Evolutionary conservation across 2,888 invertebrate genomes (phyloP).

Genomic region (Phortica magna): DNA sequence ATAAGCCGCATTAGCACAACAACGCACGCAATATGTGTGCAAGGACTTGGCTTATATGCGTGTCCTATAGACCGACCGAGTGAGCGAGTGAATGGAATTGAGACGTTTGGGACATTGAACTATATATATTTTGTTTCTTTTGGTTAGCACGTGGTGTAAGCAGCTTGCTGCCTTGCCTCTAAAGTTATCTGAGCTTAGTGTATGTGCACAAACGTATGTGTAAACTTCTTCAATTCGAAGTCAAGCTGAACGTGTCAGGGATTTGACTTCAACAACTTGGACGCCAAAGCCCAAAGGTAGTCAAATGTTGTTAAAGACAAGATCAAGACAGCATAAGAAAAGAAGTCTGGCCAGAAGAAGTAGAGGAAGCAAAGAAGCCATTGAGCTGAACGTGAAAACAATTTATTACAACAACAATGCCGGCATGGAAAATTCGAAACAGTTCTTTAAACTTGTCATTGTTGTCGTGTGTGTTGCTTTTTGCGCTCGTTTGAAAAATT

Average conservation of each 20-base stretch:
- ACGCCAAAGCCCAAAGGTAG: constrained; percentile 22
- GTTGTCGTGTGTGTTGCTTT: no score
- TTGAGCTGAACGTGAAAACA: constrained; percentile 38
- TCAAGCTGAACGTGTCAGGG: constrained; percentile 21
- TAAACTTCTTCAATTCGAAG: not conserved
- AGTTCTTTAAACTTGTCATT: constrained; percentile 66
- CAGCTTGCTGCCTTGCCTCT: constrained; percentile 49
- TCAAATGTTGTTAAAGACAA: not conserved
- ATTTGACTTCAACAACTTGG: constrained; percentile 25
- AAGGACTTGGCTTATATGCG: constrained; percentile 30
- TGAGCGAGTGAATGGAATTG: constrained; percentile 52
- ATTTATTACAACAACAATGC: constrained; percentile 32
- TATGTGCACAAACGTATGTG: constrained; percentile 5
- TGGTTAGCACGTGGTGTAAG: not conserved
- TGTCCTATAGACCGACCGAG: constrained; percentile 39
- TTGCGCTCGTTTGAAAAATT: constrained; percentile 51
- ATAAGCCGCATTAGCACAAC: constrained; percentile 66
- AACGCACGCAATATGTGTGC: constrained; percentile 15
- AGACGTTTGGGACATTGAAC: constrained; percentile 68
- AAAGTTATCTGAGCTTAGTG: no score
- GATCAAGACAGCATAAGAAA: not conserved
- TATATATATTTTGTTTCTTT: constrained; percentile 34
- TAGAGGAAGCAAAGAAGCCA: no score
- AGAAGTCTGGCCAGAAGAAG: constrained; percentile 13
- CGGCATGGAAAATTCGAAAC: constrained; percentile 44